These are phyloP conservation scores for Drosophila saltans DNA, from an alignment of 1,140 invertebrate species.

Conservation along the genomic window DNA sequence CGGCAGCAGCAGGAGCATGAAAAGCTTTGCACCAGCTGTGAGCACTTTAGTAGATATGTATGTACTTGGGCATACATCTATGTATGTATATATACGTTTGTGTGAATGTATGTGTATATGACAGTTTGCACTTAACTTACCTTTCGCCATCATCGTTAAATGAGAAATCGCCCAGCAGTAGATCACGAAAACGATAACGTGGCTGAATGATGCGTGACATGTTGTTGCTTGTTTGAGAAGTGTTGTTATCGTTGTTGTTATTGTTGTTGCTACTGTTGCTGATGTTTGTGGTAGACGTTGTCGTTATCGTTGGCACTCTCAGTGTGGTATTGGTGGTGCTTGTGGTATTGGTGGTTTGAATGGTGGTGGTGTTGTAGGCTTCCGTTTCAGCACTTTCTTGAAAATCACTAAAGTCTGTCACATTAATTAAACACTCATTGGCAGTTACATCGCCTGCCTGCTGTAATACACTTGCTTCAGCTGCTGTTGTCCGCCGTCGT, in stretches of 20 bases:
- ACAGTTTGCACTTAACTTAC: constrained; percentile 52
- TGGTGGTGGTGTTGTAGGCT: constrained; percentile 53
- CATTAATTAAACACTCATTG: constrained; percentile 81
- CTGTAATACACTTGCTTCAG: constrained; percentile 23
- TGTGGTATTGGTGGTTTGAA: constrained; percentile 52
- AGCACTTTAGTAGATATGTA: not conserved
- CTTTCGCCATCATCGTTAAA: constrained; percentile 88
- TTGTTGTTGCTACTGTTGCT: constrained; percentile 28
- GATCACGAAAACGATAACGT: constrained; percentile 90
- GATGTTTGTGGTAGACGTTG: constrained; percentile 36
- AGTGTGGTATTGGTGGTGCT: constrained; percentile 24
- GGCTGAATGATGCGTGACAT: constrained; percentile 81
- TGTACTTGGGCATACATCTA: not conserved
- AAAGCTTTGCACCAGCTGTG: constrained; percentile 10
- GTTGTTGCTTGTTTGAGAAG: constrained; percentile 47
- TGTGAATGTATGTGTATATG: not conserved
- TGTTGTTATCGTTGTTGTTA: constrained; percentile 16
- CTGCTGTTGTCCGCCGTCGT: constrained; percentile 36
- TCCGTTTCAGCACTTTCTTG: constrained; percentile 42
- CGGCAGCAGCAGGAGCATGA: not conserved
- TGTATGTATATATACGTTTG: no score
- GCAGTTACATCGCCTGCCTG: constrained; percentile 36
- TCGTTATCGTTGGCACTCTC: constrained; percentile 28
- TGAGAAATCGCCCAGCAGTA: constrained; percentile 90
- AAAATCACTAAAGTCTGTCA: constrained; percentile 77